phyloP scores from a whole-genome alignment of 1,140 invertebrate genomes.

The Drosophila serrata region DNA sequence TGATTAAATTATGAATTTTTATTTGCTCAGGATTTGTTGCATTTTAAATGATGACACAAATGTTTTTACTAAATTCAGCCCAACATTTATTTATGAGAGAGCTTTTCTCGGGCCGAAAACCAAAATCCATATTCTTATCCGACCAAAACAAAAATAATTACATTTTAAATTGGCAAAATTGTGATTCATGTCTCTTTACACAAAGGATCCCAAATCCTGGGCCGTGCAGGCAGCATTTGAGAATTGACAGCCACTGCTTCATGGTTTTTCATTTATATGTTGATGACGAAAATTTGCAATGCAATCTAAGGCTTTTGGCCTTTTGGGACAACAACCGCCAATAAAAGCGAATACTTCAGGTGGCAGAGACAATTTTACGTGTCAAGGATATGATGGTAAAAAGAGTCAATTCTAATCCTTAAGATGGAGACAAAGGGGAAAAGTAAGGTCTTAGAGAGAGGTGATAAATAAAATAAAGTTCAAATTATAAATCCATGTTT shows the following conservation, averaged over 20 bases:
- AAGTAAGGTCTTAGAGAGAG: too few relatives aligned
- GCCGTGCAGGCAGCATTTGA: constrained; percentile 16
- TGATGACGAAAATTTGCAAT: constrained; percentile 80
- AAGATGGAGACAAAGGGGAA: not conserved
- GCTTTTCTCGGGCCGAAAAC: constrained; percentile 53
- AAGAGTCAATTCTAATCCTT: constrained; percentile 17
- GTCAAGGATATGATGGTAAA: constrained; percentile 11
- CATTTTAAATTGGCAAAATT: constrained; percentile 64
- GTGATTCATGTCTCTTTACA: constrained; percentile 40
- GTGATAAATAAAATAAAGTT: not conserved
- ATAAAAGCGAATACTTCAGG: constrained; percentile 25
- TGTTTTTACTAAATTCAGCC: constrained; percentile 32
- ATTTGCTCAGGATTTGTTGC: constrained; percentile 49
- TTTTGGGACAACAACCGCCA: constrained; percentile 43
- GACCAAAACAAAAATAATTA: constrained; percentile 71
- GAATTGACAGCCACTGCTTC: constrained; percentile 30
- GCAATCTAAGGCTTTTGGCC: constrained; percentile 64
- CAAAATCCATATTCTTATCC: constrained; percentile 41
- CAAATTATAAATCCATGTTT: too few relatives aligned
- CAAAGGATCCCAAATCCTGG: constrained; percentile 30
- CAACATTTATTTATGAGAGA: constrained; percentile 44
- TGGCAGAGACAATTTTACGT: constrained; percentile 24
- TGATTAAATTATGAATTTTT: constrained; percentile 77
- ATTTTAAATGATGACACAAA: constrained; percentile 60
- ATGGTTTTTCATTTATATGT: constrained; percentile 74